phyloP scores from a whole-genome alignment of 2,113 vertebrate species.

The Microtus ochrogaster region DNA sequence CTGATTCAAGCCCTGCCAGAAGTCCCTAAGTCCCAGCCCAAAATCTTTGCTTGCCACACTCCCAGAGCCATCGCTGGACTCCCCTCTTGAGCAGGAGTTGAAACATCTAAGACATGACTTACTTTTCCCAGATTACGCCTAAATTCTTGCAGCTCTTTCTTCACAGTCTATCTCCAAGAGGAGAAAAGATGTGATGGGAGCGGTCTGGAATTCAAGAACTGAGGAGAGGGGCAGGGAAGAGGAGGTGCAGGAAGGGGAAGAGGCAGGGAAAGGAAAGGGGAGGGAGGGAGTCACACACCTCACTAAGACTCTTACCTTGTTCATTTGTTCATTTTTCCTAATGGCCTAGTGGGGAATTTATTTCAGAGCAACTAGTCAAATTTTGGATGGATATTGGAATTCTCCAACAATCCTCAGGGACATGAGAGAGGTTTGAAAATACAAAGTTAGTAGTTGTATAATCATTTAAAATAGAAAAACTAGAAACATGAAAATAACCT shows the following conservation, averaged over 20 bases:
- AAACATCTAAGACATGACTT: constrained; percentile 32
- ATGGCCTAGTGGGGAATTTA: constrained; percentile 46
- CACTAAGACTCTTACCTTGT: constrained; percentile 45
- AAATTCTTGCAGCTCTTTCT: constrained; percentile 53
- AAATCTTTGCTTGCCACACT: background rate
- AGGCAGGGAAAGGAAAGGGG: background rate
- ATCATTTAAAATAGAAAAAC: constrained; percentile 40
- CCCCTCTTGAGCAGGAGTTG: background rate
- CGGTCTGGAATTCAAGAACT: constrained; percentile 18
- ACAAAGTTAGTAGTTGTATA: constrained; percentile 52
- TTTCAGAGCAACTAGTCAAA: constrained; percentile 32
- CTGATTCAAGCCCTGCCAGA: constrained; percentile 45
- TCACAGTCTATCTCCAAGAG: constrained; percentile 53
- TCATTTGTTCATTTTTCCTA: constrained; percentile 56
- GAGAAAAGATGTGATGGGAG: constrained; percentile 37
- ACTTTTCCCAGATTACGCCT: constrained; percentile 15
- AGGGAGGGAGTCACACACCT: background rate
- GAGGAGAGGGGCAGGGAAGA: background rate
- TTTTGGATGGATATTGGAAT: constrained; percentile 50
- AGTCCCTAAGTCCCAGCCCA: background rate
- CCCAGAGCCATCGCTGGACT: background rate
- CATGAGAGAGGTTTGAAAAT: constrained; percentile 58
- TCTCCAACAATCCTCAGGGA: constrained; percentile 27
- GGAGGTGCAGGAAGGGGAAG: background rate
- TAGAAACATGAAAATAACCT: constrained; percentile 43